These are phyloP conservation scores for Bucorvus abyssinicus DNA, from an alignment of 2,797 vertebrate species.

Conservation along the genomic window DNA sequence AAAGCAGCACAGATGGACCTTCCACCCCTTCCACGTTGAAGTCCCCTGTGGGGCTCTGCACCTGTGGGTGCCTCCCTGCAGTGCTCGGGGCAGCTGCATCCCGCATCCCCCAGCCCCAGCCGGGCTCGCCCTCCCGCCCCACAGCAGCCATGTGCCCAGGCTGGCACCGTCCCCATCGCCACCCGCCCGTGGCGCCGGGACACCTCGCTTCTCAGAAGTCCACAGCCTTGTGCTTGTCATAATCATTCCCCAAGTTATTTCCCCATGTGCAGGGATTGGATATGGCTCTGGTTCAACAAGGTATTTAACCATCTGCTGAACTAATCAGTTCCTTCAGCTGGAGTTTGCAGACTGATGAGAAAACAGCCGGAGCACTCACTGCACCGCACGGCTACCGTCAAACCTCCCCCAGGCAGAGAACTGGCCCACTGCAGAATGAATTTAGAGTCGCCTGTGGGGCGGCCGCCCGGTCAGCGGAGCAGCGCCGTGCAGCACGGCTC, in stretches of 20 bases:
- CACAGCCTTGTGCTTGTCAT: not conserved
- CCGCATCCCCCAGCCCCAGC: not conserved
- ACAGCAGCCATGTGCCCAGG: not conserved
- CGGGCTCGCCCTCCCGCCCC: not conserved
- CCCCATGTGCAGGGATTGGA: not conserved
- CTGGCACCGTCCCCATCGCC: not conserved
- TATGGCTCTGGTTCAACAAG: conserved; percentile 39
- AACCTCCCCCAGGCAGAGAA: not conserved
- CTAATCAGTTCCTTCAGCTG: not conserved
- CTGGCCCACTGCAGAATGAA: not conserved
- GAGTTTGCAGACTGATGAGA: not conserved
- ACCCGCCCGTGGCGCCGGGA: not conserved
- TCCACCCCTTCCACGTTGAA: fast-evolving
- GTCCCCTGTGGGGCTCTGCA: not conserved
- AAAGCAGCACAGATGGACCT: not conserved
- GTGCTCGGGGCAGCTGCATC: not conserved
- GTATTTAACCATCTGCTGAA: conserved; percentile 35
- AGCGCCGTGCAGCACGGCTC: fast-evolving
- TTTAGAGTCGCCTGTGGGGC: not conserved
- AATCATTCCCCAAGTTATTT: not conserved
- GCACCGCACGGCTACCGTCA: not conserved
- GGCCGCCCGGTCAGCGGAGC: not conserved
- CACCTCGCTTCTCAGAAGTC: not conserved
- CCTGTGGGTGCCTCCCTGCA: not conserved
- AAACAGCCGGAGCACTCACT: not conserved